These are phyloP conservation scores for Callipepla californica DNA, from an alignment of 2,113 vertebrate species.

Conservation along the genomic window DNA sequence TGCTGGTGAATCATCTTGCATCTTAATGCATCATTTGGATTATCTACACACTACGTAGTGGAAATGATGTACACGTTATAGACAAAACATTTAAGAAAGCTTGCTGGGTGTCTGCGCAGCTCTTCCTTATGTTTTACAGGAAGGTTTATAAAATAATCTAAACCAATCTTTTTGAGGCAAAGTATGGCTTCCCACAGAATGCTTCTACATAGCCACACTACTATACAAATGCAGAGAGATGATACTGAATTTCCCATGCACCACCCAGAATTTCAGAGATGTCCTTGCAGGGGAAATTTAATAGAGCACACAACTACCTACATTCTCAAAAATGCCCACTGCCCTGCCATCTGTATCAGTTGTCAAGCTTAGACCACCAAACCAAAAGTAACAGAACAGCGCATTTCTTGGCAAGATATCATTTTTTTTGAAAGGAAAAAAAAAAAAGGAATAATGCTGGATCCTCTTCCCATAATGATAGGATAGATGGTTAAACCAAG, in stretches of 20 bases:
- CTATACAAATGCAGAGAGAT: background rate
- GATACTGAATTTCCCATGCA: background rate
- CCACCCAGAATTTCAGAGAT: background rate
- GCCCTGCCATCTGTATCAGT: background rate
- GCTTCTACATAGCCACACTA: background rate
- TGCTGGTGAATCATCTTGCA: constrained; percentile 6
- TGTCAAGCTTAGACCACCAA: background rate
- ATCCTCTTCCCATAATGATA: background rate
- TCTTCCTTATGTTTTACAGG: background rate
- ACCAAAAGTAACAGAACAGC: background rate
- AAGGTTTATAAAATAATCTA: background rate
- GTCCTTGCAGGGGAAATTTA: background rate
- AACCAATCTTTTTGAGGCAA: background rate
- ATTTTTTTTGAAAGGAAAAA: background rate
- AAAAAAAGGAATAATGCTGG: background rate
- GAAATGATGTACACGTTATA: background rate
- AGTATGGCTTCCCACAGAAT: background rate
- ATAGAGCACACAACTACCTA: background rate
- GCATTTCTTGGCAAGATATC: background rate
- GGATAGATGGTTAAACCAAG: background rate
- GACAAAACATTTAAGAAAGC: background rate
- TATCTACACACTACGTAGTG: background rate
- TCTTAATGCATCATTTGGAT: background rate
- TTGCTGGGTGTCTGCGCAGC: background rate
- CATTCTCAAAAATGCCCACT: background rate